phyloP scores from a whole-genome alignment of 2,888 invertebrate genomes.

The Scotopteryx bipunctaria region DNA sequence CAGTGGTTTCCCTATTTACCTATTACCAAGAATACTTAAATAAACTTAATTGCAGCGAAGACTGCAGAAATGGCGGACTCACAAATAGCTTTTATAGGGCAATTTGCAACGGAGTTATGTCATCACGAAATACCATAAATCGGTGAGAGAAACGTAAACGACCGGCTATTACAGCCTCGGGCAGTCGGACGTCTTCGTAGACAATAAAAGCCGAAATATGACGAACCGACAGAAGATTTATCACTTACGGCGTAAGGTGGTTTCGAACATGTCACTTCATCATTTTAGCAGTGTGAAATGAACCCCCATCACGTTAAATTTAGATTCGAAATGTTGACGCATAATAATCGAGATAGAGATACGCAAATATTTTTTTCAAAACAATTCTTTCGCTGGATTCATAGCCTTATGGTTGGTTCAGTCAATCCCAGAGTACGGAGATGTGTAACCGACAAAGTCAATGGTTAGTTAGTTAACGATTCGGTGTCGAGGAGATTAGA shows the following conservation, averaged over 20 bases:
- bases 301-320: neutral
- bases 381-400: no score
- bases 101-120: slow-evolving; percentile 72
- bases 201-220: slow-evolving; percentile 69
- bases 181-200: slow-evolving; percentile 55
- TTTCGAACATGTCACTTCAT: neutral
- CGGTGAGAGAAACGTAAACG: slow-evolving; percentile 65
- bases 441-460: no score
- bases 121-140: slow-evolving; percentile 73
- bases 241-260: slow-evolving; percentile 50
- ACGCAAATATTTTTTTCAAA: no score
- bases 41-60: slow-evolving; percentile 33
- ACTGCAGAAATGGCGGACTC: slow-evolving; percentile 53
- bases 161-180: slow-evolving; percentile 54
- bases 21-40: slow-evolving; percentile 24
- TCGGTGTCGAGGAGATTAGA: no score
- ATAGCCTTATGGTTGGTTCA: no score
- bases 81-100: slow-evolving; percentile 77
- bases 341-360: no score
- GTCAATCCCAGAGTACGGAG: no score
- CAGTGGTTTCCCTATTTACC: neutral
- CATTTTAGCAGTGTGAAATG: neutral
- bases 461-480: no score
- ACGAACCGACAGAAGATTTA: slow-evolving; percentile 54
- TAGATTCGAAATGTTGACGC: neutral